Conservation (phyloP, 1,140 invertebrate genomes). For the Samia ricini region DNA sequence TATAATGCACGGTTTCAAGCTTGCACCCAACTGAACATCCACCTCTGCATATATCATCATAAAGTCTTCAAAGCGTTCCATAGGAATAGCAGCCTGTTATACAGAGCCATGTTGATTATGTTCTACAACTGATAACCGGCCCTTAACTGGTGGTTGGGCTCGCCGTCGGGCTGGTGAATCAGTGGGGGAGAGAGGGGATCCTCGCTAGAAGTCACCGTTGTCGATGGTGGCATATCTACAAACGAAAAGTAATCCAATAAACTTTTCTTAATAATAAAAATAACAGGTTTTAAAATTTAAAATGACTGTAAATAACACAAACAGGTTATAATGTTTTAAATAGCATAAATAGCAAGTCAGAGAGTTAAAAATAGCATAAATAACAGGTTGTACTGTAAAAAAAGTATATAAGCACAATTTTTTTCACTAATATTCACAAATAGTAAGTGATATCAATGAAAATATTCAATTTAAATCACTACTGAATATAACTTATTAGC, state of each 20-base stretch:
- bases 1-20: neutral
- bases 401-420: too few species aligned
- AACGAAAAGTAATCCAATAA: slow-evolving; percentile 11
- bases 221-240: slow-evolving; percentile 52
- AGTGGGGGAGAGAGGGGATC: slow-evolving; percentile 59
- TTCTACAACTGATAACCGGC: slow-evolving; percentile 63
- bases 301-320: too few species aligned
- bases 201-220: slow-evolving; percentile 57
- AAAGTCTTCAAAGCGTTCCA: slow-evolving; percentile 48
- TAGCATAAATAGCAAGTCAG: too few species aligned
- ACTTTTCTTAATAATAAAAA: too few species aligned
- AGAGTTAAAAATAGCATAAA: too few species aligned
- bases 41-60: slow-evolving; percentile 34
- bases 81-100: slow-evolving; percentile 33
- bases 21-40: slow-evolving; percentile 8
- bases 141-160: slow-evolving; percentile 41
- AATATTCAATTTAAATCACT: too few species aligned
- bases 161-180: slow-evolving; percentile 49
- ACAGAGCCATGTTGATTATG: slow-evolving; percentile 39
- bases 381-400: too few species aligned
- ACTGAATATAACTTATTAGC: too few species aligned
- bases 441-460: too few species aligned
- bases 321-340: too few species aligned
- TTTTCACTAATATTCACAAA: too few species aligned
- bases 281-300: too few species aligned